Evolutionary conservation across 2,888 invertebrate genomes (phyloP), one percentile per base, ranked within the genome.

Genomic region (Drosophila subquinaria): DNA sequence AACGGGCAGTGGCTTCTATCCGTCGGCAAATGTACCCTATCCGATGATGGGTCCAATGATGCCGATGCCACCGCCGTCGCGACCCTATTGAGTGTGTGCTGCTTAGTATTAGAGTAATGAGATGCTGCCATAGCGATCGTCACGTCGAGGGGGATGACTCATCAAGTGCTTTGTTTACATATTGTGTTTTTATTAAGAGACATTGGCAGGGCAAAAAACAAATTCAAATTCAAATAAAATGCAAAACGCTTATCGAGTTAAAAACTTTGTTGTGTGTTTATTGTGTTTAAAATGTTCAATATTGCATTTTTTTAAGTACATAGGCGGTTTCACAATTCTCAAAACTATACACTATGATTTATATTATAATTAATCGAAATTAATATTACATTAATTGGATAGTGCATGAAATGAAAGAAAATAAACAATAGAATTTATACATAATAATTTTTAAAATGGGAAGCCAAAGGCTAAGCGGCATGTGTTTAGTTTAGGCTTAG

Each of bases 31-130:
- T 59, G 88, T 91, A n/a, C 93, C 95, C 15, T 93, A 93, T 68
- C 92, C 93, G 1, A 65, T 91, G 52, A 69, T 91, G 64, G 96
- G 95, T n/a, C 95, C 95, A 0, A 92, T 96, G 68, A 97, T 97
- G 96, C 97, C 97, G 17, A 96, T 96, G 96, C 96, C 96, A 17
- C 96, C 96, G 95, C 95, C 96, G 95, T 96, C 96, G 11, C 95
- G 96, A 95, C 96, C 96, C 8, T 92, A 88, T 62, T 92, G 45
- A 78, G 30, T 10, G 17, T 30, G 20, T 11, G 33, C 11, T 17
- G 10, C 10, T 11, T 38, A 33, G 40, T 13, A n/a, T 50, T 33
- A 53, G 35, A 53, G 40, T 67, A n/a, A 17, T 36, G 23, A 63
- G 67, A 70, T 73, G 80, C 80, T 77, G 80, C 81, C 81, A 79